Evolutionary conservation across 2,888 invertebrate species (phyloP).

Genomic region (Oxyteleia sp.): DNA sequence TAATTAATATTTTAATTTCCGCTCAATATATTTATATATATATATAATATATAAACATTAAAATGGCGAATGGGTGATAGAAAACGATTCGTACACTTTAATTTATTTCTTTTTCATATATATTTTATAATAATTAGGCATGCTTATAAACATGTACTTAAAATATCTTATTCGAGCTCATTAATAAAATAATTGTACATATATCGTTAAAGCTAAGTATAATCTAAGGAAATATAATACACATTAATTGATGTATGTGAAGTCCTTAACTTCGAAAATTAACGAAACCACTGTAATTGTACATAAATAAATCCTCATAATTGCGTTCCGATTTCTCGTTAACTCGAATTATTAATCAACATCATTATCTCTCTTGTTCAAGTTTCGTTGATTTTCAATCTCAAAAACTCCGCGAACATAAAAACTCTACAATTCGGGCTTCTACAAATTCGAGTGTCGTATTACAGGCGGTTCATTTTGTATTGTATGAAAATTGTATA

Average conservation of each 20-base stretch:
- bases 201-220: constrained; percentile 48
- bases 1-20: constrained; percentile 37
- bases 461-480: background rate
- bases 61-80: constrained; percentile 31
- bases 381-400: constrained; percentile 24
- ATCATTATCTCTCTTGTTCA: background rate
- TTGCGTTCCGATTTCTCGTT: too few species aligned
- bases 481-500: constrained; percentile 36
- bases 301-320: background rate
- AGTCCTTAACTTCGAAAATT: constrained; percentile 39
- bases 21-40: constrained; percentile 33
- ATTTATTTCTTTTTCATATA: constrained; percentile 43
- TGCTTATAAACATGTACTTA: constrained; percentile 61
- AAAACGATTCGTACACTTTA: constrained; percentile 52
- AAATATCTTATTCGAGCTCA: constrained; percentile 67
- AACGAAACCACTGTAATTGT: background rate
- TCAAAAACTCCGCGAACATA: constrained; percentile 10
- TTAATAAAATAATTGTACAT: constrained; percentile 58
- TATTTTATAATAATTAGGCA: constrained; percentile 52
- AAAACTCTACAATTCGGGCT: constrained; percentile 17
- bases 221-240: constrained; percentile 69
- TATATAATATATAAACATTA: constrained; percentile 48
- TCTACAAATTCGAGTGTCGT: constrained; percentile 23
- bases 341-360: too few species aligned
- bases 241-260: constrained; percentile 25